Evolutionary conservation across 2,888 invertebrate species (phyloP).

Genomic region (Pseudococcus longispinus): DNA sequence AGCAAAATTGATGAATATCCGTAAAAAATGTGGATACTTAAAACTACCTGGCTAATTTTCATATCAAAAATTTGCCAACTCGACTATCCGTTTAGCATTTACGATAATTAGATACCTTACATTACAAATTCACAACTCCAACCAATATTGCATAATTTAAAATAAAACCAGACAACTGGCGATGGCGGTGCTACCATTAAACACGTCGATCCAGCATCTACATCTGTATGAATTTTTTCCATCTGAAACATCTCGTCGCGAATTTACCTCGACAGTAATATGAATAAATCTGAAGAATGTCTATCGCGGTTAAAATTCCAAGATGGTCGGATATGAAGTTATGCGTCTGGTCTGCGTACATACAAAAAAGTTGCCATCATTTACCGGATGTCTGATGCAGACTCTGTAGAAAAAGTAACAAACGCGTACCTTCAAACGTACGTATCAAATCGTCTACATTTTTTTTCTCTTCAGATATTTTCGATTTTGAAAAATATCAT

Average conservation of each 20-base stretch:
- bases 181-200: background rate
- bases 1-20: no score
- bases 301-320: background rate
- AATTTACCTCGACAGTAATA: background rate
- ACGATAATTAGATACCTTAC: no score
- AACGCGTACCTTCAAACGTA: background rate
- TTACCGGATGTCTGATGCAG: background rate
- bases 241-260: background rate
- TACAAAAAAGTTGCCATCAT: background rate
- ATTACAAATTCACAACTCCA: no score
- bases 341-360: background rate
- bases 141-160: background rate
- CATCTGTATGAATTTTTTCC: background rate
- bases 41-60: no score
- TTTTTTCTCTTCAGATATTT: background rate
- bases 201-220: background rate
- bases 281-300: background rate
- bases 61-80: no score
- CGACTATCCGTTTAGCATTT: no score
- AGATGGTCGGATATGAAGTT: slow-evolving; percentile 9
- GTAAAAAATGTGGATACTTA: no score
- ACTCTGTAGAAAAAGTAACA: background rate
- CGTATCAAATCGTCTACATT: background rate
- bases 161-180: background rate
- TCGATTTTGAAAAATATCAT: background rate